phyloP scores from a whole-genome alignment of 2,113 vertebrate species.

The Pseudopodoces humilis region DNA sequence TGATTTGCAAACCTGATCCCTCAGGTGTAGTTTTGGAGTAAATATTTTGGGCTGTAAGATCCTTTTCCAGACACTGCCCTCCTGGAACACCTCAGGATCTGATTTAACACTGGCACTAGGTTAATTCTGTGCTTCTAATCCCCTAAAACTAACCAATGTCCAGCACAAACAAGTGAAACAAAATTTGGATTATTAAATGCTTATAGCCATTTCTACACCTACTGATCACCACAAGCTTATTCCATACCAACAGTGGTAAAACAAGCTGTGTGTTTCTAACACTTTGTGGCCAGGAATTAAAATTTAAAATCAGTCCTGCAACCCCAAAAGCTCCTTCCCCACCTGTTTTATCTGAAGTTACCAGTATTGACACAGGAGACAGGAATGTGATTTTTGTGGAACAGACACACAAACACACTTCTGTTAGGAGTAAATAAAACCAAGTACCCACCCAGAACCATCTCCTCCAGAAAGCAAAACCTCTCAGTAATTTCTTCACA shows the following conservation, averaged over 20 bases:
- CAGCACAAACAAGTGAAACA: not conserved
- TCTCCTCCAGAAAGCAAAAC: not conserved
- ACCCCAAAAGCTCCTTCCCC: not conserved
- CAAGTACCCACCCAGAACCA: not conserved
- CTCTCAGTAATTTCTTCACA: not conserved
- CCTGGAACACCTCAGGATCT: not conserved
- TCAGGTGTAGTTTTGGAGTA: not conserved
- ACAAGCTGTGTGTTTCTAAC: not conserved
- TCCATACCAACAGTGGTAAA: not conserved
- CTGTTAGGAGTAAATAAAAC: not conserved
- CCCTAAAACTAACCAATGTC: not conserved
- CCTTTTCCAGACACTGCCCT: not conserved
- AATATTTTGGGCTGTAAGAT: not conserved
- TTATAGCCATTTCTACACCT: not conserved
- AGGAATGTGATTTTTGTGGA: not conserved
- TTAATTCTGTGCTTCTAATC: not conserved
- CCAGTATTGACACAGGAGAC: not conserved
- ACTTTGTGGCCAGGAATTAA: not conserved
- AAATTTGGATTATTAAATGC: rapidly evolving
- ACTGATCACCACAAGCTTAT: not conserved
- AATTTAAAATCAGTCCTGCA: not conserved
- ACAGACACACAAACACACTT: not conserved
- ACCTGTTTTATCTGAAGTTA: not conserved
- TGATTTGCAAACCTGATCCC: not conserved
- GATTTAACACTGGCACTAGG: no score